phyloP scores from a whole-genome alignment of 2,888 invertebrate species.

The Urechis unicinctus region DNA sequence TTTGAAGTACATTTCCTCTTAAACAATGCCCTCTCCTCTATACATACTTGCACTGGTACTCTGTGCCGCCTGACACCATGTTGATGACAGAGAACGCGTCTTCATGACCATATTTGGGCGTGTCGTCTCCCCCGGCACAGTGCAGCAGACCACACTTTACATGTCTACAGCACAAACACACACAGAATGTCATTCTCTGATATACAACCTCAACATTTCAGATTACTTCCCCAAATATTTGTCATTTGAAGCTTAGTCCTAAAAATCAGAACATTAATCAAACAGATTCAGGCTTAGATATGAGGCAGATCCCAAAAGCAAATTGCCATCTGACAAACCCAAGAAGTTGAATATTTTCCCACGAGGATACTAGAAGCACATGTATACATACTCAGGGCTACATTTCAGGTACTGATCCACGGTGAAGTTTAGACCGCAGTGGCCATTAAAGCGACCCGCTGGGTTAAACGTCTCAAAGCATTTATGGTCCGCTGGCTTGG shows the following conservation, averaged over 20 bases:
- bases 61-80: conserved; percentile 78
- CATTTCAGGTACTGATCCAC: conserved; percentile 65
- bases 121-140: conserved; percentile 79
- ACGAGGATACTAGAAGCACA: neutral
- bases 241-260: too few relatives aligned
- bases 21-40: too few relatives aligned
- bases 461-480: conserved; percentile 94
- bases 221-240: too few relatives aligned
- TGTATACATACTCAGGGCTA: conserved; percentile 66
- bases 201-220: too few relatives aligned
- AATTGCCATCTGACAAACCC: too few relatives aligned
- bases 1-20: too few relatives aligned
- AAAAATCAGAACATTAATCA: too few relatives aligned
- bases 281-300: too few relatives aligned
- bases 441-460: conserved; percentile 89
- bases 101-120: conserved; percentile 75
- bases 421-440: conserved; percentile 69
- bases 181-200: too few relatives aligned
- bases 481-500: conserved; percentile 72
- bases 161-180: conserved; percentile 68
- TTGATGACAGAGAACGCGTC: conserved; percentile 81
- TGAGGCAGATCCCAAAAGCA: too few relatives aligned
- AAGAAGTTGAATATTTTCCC: too few relatives aligned
- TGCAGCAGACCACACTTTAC: conserved; percentile 90
- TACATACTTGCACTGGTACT: conserved; percentile 91